phyloP scores from a whole-genome alignment of 2,888 invertebrate species.

The Torymus auratus region DNA sequence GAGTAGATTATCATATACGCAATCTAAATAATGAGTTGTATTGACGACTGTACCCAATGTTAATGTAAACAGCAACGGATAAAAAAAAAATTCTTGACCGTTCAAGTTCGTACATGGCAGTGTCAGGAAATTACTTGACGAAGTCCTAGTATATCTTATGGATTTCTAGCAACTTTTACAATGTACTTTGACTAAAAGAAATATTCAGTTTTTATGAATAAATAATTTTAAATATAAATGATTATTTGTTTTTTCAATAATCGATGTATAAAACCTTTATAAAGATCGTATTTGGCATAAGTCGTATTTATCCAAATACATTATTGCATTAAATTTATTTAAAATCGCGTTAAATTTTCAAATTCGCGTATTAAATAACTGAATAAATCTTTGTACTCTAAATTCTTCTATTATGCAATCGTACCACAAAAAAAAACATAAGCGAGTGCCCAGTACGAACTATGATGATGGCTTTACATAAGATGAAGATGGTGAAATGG shows the following conservation, averaged over 20 bases:
- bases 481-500: conserved; percentile 26
- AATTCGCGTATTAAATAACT: neutral
- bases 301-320: too few species aligned
- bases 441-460: conserved; percentile 46
- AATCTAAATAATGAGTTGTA: conserved; percentile 31
- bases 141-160: conserved; percentile 35
- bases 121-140: conserved; percentile 15
- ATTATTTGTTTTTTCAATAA: neutral
- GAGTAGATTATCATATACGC: conserved; percentile 13
- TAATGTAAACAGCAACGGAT: conserved; percentile 32
- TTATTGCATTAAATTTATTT: too few species aligned
- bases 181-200: conserved; percentile 21
- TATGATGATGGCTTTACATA: conserved; percentile 29
- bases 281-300: too few species aligned
- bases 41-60: conserved; percentile 20
- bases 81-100: conserved; percentile 39
- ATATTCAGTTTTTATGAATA: conserved; percentile 25
- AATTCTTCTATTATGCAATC: conserved; percentile 22
- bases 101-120: conserved; percentile 40
- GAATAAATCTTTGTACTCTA: conserved; percentile 33
- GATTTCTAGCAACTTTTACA: conserved; percentile 27
- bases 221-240: neutral
- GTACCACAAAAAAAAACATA: conserved; percentile 28
- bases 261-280: too few species aligned
- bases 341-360: too few species aligned